Evolutionary conservation across 92 coral and sea anemone species (phyloP).

Genomic region (Heteractis magnifica): DNA sequence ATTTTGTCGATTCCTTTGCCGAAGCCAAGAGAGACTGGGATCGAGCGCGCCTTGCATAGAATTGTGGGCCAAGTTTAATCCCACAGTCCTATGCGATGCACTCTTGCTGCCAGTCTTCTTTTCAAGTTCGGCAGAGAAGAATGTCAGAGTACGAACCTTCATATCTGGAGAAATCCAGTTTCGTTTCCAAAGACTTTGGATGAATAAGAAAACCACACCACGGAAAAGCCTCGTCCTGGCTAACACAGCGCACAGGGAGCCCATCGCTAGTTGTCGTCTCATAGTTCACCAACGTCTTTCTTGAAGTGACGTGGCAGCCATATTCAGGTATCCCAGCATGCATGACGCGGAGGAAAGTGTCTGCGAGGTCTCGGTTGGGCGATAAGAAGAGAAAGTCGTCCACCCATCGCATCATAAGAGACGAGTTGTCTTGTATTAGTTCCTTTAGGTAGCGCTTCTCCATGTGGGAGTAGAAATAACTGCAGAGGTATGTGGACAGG

Average conservation of each 20-base stretch:
- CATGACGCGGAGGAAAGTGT: slow-evolving; percentile 58
- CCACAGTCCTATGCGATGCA: neutral
- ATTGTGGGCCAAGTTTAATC: too few relatives aligned
- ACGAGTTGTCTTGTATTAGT: slow-evolving; percentile 51
- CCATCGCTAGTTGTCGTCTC: slow-evolving; percentile 59
- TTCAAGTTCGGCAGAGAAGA: neutral
- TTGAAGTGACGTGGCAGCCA: slow-evolving; percentile 67
- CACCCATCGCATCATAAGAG: slow-evolving; percentile 87
- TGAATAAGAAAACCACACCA: slow-evolving; percentile 79
- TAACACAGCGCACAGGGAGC: slow-evolving; percentile 42
- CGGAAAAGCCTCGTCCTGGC: slow-evolving; percentile 54
- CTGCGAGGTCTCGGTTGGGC: slow-evolving; percentile 48
- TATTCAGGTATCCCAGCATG: slow-evolving; percentile 72
- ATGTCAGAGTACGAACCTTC: slow-evolving; percentile 35
- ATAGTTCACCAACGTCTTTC: slow-evolving; percentile 80
- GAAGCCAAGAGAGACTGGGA: neutral
- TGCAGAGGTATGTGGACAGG: slow-evolving; percentile 71
- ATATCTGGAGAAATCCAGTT: slow-evolving; percentile 57
- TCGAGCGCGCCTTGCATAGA: too few relatives aligned
- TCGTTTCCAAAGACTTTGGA: slow-evolving; percentile 61
- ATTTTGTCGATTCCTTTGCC: neutral
- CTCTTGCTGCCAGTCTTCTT: neutral
- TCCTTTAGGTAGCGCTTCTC: slow-evolving; percentile 64
- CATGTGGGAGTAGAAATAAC: slow-evolving; percentile 77
- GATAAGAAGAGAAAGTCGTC: slow-evolving; percentile 87